Percentiles rank a stretch among this genome's conserved stretches.
phyloP scores from a whole-genome alignment of 2,113 vertebrate genomes.

The Cyphomyrus plagiostoma region DNA sequence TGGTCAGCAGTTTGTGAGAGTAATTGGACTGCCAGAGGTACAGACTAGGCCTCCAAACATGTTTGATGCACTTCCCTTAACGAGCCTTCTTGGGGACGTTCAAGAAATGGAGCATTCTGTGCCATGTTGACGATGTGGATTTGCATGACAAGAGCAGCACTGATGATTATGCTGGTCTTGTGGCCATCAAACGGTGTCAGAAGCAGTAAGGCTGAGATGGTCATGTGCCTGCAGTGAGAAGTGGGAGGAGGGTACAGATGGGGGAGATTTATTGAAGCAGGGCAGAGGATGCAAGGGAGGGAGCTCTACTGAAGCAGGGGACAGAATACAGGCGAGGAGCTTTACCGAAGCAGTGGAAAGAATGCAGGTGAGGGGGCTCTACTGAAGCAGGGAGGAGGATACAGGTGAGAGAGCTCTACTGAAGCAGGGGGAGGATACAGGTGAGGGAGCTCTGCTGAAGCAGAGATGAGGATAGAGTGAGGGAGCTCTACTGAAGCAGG shows the following conservation, averaged over 20 bases:
- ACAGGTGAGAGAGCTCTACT: not conserved
- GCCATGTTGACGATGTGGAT: not conserved
- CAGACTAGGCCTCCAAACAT: constrained; percentile 35
- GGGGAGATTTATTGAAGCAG: not conserved
- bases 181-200: not conserved
- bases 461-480: not conserved
- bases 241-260: not conserved
- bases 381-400: not conserved
- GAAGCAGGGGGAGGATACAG: not conserved
- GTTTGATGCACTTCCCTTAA: constrained; percentile 50
- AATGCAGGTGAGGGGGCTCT: not conserved
- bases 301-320: not conserved
- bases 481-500: not conserved
- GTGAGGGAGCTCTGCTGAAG: not conserved
- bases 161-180: not conserved
- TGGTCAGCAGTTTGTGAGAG: constrained; percentile 30
- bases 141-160: not conserved
- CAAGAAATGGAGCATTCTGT: constrained; percentile 35
- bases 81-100: constrained; percentile 41
- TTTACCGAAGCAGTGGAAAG: not conserved
- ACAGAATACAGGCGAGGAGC: not conserved
- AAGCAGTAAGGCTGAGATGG: not conserved
- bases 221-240: not conserved
- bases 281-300: not conserved
- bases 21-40: constrained; percentile 19